A percentile compares a stretch with the other conserved stretches of the same genome.
These are phyloP conservation scores for Pavo muticus DNA, from an alignment of 2,113 vertebrate genomes.

Conservation along the genomic window DNA sequence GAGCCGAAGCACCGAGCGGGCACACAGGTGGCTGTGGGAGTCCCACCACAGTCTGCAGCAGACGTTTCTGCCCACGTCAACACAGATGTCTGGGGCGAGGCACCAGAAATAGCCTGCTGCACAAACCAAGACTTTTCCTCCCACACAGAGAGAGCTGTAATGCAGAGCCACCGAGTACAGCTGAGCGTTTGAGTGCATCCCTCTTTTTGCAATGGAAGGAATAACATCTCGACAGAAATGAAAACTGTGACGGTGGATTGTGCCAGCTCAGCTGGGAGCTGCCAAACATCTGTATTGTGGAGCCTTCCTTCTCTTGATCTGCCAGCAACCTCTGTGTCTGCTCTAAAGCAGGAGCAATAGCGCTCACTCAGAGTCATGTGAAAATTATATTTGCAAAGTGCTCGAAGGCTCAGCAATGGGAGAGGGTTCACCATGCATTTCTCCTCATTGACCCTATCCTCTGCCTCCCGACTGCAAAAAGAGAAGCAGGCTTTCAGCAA, in stretches of 20 bases:
- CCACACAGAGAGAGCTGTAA: background rate
- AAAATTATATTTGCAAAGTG: slow-evolving; percentile 37
- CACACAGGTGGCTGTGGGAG: background rate
- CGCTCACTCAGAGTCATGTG: background rate
- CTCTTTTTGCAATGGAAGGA: background rate
- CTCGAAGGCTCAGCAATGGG: background rate
- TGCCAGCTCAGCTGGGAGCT: background rate
- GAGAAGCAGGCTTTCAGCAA: background rate
- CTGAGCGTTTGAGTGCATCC: background rate
- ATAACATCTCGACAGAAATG: background rate
- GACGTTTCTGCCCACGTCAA: slow-evolving; percentile 16
- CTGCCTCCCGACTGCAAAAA: background rate
- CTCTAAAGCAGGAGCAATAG: slow-evolving; percentile 4
- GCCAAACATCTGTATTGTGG: background rate
- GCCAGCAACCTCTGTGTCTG: background rate
- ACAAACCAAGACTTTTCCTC: slow-evolving; percentile 26
- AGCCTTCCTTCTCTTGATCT: background rate
- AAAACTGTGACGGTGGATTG: background rate
- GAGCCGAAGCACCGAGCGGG: background rate
- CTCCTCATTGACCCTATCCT: background rate
- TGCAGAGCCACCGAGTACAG: background rate
- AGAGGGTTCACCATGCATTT: background rate
- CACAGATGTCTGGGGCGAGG: background rate
- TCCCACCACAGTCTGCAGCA: background rate
- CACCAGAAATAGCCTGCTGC: slow-evolving; percentile 27